phyloP scores from a whole-genome alignment of 2,113 vertebrate genomes.

The Proteles cristata region DNA sequence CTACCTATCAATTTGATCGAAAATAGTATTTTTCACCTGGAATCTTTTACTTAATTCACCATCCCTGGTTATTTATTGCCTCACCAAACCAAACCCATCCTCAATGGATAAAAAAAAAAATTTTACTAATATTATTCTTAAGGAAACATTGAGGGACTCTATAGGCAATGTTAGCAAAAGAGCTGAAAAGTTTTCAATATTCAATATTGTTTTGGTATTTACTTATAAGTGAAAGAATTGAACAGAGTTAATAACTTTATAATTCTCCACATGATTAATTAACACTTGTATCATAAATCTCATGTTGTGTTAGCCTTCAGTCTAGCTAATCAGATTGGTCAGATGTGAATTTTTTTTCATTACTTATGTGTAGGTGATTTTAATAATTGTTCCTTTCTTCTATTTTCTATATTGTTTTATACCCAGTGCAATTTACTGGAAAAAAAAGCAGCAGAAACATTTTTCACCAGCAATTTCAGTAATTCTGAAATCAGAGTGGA shows the following conservation, averaged over 20 bases:
- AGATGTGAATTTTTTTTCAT: neutral
- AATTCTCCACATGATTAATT: neutral
- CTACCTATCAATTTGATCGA: constrained; percentile 53
- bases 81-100: neutral
- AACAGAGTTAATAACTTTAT: neutral
- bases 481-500: neutral
- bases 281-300: neutral
- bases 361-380: neutral
- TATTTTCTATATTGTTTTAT: neutral
- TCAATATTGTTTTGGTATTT: neutral
- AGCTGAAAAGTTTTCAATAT: neutral
- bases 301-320: neutral
- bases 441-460: neutral
- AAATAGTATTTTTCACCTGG: constrained; percentile 25
- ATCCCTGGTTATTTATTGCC: neutral
- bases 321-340: neutral
- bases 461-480: neutral
- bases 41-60: constrained; percentile 3
- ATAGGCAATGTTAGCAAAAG: neutral
- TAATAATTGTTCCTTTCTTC: neutral
- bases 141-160: neutral
- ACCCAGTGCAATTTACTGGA: neutral
- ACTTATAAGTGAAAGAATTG: neutral
- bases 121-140: neutral
- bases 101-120: neutral